Conservation (phyloP, 2,888 invertebrate species). For the Agapostemon virescens region DNA sequence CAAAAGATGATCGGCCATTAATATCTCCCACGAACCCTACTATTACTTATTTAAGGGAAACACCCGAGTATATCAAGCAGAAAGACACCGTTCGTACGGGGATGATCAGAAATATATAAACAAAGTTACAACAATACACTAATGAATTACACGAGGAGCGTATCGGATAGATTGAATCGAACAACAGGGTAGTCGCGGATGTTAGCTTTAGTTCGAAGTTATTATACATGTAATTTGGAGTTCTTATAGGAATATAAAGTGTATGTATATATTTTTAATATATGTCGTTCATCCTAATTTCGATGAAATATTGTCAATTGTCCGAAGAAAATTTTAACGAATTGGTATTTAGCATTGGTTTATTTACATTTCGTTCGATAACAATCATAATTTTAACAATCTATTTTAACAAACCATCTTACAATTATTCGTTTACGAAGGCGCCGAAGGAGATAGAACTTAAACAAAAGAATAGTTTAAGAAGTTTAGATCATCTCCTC, state of each 20-base stretch:
- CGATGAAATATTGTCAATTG: too few species aligned
- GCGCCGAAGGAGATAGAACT: neutral
- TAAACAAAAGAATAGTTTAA: conserved; percentile 5
- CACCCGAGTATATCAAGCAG: neutral
- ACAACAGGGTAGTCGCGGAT: neutral
- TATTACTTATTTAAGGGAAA: neutral
- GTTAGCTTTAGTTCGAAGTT: conserved; percentile 19
- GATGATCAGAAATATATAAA: conserved; percentile 16
- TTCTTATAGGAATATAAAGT: conserved; percentile 4
- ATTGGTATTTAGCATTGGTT: conserved; percentile 21
- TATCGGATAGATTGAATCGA: conserved; percentile 1
- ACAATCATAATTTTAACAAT: conserved; percentile 19
- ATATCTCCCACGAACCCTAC: neutral
- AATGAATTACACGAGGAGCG: neutral
- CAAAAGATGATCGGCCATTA: neutral
- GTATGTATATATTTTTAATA: conserved; percentile 31
- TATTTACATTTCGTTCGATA: conserved; percentile 41
- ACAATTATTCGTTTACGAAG: neutral
- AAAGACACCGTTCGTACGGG: neutral
- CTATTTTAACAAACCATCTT: conserved; percentile 9
- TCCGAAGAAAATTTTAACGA: neutral
- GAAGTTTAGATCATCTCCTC: too few species aligned
- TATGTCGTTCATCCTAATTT: neutral
- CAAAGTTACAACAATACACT: conserved; percentile 10
- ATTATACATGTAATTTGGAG: neutral